Evolutionary conservation across 2,888 invertebrate genomes (phyloP).

Genomic region (Smittia aterrima): DNA sequence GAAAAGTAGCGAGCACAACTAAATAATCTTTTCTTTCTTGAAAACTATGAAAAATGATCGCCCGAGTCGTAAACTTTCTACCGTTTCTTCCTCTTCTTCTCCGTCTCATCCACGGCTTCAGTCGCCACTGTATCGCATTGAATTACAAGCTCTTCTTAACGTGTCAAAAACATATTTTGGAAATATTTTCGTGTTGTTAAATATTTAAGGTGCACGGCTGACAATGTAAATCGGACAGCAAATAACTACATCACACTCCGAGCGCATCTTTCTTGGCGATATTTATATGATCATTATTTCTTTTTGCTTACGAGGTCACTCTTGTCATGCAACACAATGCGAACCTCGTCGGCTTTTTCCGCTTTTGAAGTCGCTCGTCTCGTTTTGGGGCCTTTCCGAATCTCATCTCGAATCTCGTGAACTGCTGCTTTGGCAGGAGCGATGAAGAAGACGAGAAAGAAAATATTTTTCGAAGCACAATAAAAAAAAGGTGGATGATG

Average conservation of each 20-base stretch:
- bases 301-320: not conserved
- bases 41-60: slow-evolving; percentile 41
- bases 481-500: slow-evolving; percentile 27
- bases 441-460: not conserved
- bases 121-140: slow-evolving; percentile 25
- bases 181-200: slow-evolving; percentile 9
- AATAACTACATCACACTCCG: slow-evolving; percentile 6
- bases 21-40: slow-evolving; percentile 3
- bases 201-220: not conserved
- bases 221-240: not conserved
- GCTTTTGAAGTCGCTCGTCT: slow-evolving; percentile 12
- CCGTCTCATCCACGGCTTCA: not conserved
- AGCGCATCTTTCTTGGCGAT: not conserved
- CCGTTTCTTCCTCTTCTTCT: not conserved
- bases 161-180: not conserved
- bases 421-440: slow-evolving; percentile 18
- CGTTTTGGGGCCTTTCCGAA: not conserved
- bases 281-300: slow-evolving; percentile 15
- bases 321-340: slow-evolving; percentile 17
- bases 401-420: slow-evolving; percentile 25
- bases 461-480: not conserved
- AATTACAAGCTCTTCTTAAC: not conserved
- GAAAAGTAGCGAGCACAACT: not conserved
- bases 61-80: slow-evolving; percentile 39
- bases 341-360: not conserved